phyloP scores from a whole-genome alignment of 2,888 invertebrate species.

The Iselma pallidipennis region DNA sequence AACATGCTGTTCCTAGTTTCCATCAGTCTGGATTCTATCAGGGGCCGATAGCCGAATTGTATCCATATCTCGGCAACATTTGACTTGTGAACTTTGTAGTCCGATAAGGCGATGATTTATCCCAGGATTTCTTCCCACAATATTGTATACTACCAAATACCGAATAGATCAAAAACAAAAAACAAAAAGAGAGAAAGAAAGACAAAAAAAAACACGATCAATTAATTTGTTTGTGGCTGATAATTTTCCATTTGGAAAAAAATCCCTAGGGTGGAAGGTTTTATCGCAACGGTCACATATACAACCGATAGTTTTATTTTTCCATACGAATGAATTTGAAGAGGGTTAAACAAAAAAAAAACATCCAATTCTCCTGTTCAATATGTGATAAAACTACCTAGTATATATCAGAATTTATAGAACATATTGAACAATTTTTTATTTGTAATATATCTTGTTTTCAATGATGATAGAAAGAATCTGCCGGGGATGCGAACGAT shows the following conservation, averaged over 20 bases:
- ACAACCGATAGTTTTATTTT: not conserved
- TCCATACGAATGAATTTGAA: not conserved
- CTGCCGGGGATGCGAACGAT: conserved; percentile 14
- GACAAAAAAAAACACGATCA: not conserved
- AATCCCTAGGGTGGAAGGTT: not conserved
- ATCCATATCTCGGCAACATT: conserved; percentile 29
- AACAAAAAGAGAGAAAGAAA: too few relatives aligned
- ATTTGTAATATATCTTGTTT: not conserved
- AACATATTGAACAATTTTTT: not conserved
- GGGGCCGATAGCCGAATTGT: conserved; percentile 3
- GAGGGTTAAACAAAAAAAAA: not conserved
- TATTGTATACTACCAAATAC: not conserved
- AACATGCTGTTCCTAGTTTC: not conserved
- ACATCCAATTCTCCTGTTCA: not conserved
- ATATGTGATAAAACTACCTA: too few relatives aligned
- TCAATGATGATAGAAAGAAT: conserved; percentile 3
- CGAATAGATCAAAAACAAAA: too few relatives aligned
- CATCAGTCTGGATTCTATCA: not conserved
- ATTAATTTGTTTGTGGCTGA: not conserved
- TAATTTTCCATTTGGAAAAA: not conserved
- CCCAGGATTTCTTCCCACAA: conserved; percentile 9
- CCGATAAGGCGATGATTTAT: conserved; percentile 37
- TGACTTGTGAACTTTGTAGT: conserved; percentile 47
- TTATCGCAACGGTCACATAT: not conserved
- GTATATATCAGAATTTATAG: not conserved